These are phyloP conservation scores for Oreonectes daqikongensis DNA, from an alignment of 2,797 vertebrate genomes.

Conservation along the genomic window DNA sequence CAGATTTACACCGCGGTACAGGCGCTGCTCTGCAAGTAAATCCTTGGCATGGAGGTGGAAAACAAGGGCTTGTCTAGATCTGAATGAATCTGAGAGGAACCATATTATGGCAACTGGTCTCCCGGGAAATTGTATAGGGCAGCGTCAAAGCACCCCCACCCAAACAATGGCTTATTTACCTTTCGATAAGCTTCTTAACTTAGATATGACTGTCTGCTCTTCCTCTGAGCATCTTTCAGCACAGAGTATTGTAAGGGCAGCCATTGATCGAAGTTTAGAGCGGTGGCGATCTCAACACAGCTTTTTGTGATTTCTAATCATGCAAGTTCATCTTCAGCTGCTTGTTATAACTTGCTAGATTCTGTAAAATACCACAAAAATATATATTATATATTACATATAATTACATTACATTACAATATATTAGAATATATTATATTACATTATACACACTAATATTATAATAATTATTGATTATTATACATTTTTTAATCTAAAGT, in stretches of 20 bases:
- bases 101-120: conserved; percentile 22
- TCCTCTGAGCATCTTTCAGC: conserved; percentile 11
- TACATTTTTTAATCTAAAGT: too few species aligned
- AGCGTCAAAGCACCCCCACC: conserved; percentile 1
- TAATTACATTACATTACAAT: too few species aligned
- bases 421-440: too few species aligned
- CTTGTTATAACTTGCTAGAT: neutral
- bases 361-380: neutral
- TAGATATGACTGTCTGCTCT: conserved; percentile 7
- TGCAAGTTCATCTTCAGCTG: neutral
- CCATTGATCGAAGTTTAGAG: neutral
- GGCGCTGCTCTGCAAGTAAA: conserved; percentile 44
- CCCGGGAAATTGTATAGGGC: conserved; percentile 28
- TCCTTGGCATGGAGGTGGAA: conserved; percentile 42
- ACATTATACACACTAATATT: too few species aligned
- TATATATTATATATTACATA: too few species aligned
- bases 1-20: conserved; percentile 50
- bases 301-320: neutral
- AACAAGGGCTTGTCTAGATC: conserved; percentile 34
- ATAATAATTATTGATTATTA: too few species aligned
- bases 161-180: conserved; percentile 36
- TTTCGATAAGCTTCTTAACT: conserved; percentile 28
- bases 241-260: neutral
- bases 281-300: conserved; percentile 1
- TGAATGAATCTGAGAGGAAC: conserved; percentile 36